phyloP scores from a whole-genome alignment of 2,113 vertebrate genomes.

The Uria aalge region DNA sequence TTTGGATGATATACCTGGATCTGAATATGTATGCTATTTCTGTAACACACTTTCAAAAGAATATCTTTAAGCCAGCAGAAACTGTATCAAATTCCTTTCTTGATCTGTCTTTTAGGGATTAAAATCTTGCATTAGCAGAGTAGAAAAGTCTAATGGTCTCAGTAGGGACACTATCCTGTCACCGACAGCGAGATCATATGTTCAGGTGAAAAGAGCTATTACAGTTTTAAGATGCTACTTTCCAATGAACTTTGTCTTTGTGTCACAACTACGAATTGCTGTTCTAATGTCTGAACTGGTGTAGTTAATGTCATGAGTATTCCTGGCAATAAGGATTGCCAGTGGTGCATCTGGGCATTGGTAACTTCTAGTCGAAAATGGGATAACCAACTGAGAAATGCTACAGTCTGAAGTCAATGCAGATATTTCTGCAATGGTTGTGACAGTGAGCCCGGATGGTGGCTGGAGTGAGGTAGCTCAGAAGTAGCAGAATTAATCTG shows the following conservation, averaged over 20 bases:
- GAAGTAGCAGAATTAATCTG: neutral
- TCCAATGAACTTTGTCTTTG: neutral
- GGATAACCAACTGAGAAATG: neutral
- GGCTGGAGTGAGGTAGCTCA: neutral
- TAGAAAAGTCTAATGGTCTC: neutral
- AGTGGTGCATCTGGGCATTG: rapidly evolving
- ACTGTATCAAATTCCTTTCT: neutral
- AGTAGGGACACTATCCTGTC: neutral
- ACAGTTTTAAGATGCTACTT: neutral
- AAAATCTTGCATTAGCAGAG: neutral
- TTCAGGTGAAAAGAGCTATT: neutral
- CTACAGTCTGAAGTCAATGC: no score
- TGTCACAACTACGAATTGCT: neutral
- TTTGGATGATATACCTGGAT: neutral
- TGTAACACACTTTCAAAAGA: neutral
- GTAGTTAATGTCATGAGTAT: no score
- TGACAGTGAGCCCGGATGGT: rapidly evolving
- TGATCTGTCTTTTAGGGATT: neutral
- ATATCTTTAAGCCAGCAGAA: neutral
- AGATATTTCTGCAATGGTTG: neutral
- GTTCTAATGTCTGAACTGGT: neutral
- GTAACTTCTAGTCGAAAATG: neutral
- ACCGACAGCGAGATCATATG: rapidly evolving
- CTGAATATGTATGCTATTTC: neutral
- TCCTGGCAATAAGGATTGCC: neutral